Evolutionary conservation across 2,113 vertebrate genomes (phyloP).

Genomic region (Albula glossodonta): DNA sequence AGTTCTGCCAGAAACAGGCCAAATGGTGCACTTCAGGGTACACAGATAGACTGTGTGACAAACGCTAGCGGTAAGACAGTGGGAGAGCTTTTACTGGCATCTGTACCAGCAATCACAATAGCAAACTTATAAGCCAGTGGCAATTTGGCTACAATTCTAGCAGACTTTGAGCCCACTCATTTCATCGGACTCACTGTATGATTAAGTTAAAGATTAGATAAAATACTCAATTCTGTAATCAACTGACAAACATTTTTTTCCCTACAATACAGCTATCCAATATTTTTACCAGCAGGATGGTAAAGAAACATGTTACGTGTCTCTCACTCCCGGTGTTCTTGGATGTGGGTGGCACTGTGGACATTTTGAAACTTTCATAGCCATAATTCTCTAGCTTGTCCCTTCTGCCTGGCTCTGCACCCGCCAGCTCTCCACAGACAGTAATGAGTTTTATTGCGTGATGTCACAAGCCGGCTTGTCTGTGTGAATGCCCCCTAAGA

Average conservation of each 20-base stretch:
- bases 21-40: no score
- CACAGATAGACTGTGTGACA: not conserved
- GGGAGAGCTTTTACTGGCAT: not conserved
- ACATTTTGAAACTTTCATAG: not conserved
- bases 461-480: not conserved
- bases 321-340: not conserved
- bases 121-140: not conserved
- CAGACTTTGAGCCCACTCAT: not conserved
- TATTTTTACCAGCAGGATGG: not conserved
- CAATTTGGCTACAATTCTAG: not conserved
- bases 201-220: no score
- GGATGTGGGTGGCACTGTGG: not conserved
- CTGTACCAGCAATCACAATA: not conserved
- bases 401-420: not conserved
- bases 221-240: no score
- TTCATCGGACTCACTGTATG: no score
- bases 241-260: no score
- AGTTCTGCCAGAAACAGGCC: no score
- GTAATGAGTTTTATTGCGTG: not conserved
- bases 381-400: not conserved
- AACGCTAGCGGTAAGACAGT: not conserved
- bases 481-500: not conserved
- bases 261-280: no score
- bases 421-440: not conserved
- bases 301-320: not conserved